Conservation (phyloP, 2,113 vertebrate species). For the Rostratula benghalensis region DNA sequence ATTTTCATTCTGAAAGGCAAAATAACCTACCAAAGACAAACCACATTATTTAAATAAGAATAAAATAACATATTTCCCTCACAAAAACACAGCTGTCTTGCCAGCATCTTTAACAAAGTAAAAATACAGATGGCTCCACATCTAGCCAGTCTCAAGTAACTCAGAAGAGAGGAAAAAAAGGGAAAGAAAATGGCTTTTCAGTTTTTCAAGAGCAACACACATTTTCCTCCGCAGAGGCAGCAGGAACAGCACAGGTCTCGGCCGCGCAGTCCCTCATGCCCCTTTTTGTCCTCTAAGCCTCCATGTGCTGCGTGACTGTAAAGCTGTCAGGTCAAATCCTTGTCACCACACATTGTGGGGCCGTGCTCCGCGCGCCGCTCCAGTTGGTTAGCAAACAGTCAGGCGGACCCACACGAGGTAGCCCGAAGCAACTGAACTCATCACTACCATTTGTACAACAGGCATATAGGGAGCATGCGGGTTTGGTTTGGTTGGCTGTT, state of each 20-base stretch:
- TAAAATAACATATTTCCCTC: not conserved
- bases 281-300: conserved; percentile 48
- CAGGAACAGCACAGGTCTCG: not conserved
- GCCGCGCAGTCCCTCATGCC: not conserved
- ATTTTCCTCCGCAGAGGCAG: not conserved
- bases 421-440: conserved; percentile 53
- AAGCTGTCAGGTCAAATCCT: conserved; percentile 75
- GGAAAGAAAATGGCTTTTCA: not conserved
- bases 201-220: not conserved
- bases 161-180: not conserved
- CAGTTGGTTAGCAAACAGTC: conserved; percentile 42
- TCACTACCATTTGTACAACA: conserved; percentile 36
- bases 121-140: not conserved
- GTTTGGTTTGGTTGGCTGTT: no score
- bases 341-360: not conserved
- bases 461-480: not conserved
- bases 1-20: not conserved
- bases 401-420: conserved; percentile 18
- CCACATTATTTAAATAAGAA: not conserved
- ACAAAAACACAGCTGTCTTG: not conserved
- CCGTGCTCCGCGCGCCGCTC: not conserved
- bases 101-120: not conserved
- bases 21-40: not conserved
- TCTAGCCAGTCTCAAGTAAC: not conserved
- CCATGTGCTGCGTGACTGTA: conserved; percentile 7